Base-by-base conservation (phyloP, 2,888 invertebrate genomes). In the Drymonia ruficornis region DNA sequence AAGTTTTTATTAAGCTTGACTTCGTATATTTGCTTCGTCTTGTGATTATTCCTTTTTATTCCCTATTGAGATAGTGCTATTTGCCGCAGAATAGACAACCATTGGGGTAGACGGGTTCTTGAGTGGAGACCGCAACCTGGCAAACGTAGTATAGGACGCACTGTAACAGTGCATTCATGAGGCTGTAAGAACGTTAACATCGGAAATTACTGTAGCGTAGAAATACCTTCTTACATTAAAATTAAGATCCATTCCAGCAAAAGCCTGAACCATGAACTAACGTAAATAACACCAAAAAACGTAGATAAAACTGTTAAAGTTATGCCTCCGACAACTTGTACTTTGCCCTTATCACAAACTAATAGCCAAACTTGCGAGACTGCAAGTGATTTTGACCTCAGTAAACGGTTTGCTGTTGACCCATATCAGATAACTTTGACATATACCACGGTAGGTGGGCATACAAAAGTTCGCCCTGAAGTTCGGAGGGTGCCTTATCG, bases 391-490 rank as follows among this genome's bases (percentile, higher is more conserved):
- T 84, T 79, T 74, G 81, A 81, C 83, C 83, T 82, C 75, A 76
- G 78, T 83, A 77, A 83, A 78, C 80, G 76, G 70, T 80, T 81
- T 70, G 67, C 73, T 74, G 65, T 76, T 78, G 83, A 84, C 86
- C 87, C 84, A 78, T 81, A 85, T 87, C 83, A 87, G 87, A 87
- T 87, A 87, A 88, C 72, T 87, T 87, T 84, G 83, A 86, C 83
- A 78, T 84, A 85, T 81, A 81, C 81, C 71, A 76, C 76, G 67
- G 78, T 78, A 79, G 43, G 65, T 72, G 67, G 66, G 76, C 77
- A 72, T 76, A 69, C 67, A 56, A 66, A 81, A 86, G 70, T 87
- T 86, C 76, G 59, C 76, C 78, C 77, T 80, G 71, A 78, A 84
- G 74, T 83, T 79, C 58, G 75, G 64, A 73, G 81, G 83, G 79